Evolutionary conservation across 2,888 invertebrate genomes (phyloP), one percentile per base, ranked within the genome.

Genomic region (Metacarcinus magister): DNA sequence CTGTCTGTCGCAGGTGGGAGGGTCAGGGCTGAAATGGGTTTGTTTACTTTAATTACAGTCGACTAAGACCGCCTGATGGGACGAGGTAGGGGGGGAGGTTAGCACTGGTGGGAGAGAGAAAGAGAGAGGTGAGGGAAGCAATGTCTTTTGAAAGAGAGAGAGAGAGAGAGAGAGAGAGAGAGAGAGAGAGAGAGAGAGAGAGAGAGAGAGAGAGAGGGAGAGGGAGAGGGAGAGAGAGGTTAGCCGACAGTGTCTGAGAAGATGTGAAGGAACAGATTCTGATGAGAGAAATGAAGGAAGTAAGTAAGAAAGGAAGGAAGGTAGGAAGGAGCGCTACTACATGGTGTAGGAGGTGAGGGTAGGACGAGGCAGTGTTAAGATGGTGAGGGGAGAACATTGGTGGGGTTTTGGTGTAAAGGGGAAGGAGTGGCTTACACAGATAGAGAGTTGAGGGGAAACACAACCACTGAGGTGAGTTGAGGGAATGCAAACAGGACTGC

Each of bases 21-120:
- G 82, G 32, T 82, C 82, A 82, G 28, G 82, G 32, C 28, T 23
- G 32, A 82, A 32, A 82, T 82, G 32, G 82, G 32, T 82, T 82
- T 82, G 82, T 82, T 82, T 82, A 82, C 82, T 82, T 82, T 82
- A 82, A 82, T 82, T 82, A 82, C 82, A 82, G 13, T 23, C 32
- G 32, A 82, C 82, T 32, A 13, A 13, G 32, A 32, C 82, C 82
- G 32, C 32, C 82, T 82, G 82, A 82, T 82, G 82, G 82, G 82
- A 10, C 4, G 82, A 82, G 32, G 32, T 1, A 32, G 82, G 10
- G 32, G 82, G 13, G 8, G 32, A 32, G 75, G 23, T 2, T 19
- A 2, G 10, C 19, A 54, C 54, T 19, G 10, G 54, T 54, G 10
- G 3, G 54, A 19, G 54, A 54, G 54, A 19, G 10, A 19, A 54